Conservation (phyloP, 2,797 vertebrate genomes). For the Gephyroberyx darwinii region DNA sequence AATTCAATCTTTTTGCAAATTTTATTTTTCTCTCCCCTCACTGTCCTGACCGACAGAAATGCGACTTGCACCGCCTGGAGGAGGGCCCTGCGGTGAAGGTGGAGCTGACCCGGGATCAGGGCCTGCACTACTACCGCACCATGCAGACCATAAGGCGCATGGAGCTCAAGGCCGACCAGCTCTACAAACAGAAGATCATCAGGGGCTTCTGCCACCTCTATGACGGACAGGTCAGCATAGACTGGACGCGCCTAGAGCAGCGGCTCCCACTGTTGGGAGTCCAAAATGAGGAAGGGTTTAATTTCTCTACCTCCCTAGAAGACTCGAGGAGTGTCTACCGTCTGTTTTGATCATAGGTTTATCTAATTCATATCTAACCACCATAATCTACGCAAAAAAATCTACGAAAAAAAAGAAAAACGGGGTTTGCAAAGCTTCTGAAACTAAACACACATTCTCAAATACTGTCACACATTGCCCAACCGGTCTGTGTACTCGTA, state of each 20-base stretch:
- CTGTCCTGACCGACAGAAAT: conserved; percentile 78
- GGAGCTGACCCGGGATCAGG: conserved; percentile 91
- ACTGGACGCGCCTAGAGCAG: neutral
- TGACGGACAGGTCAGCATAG: conserved; percentile 88
- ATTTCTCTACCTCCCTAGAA: too few relatives aligned
- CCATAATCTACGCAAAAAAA: too few relatives aligned
- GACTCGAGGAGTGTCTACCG: too few relatives aligned
- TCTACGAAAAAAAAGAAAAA: too few relatives aligned
- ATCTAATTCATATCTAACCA: too few relatives aligned
- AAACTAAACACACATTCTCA: too few relatives aligned
- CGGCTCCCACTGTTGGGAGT: too few relatives aligned
- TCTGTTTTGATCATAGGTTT: too few relatives aligned
- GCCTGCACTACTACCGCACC: conserved; percentile 90
- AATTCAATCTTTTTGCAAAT: neutral
- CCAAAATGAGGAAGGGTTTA: too few relatives aligned
- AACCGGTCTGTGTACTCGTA: neutral
- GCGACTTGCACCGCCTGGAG: conserved; percentile 91
- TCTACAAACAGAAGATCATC: conserved; percentile 99
- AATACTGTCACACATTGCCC: too few relatives aligned
- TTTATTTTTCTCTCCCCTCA: neutral
- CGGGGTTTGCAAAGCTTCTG: too few relatives aligned
- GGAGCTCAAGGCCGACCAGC: conserved; percentile 97
- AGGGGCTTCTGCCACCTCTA: conserved; percentile 96
- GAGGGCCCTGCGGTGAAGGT: conserved; percentile 82
- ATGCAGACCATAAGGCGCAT: conserved; percentile 95